These are phyloP conservation scores for Melanotaenia parkinsoni DNA, from an alignment of 2,797 vertebrate genomes.

Conservation along the genomic window DNA sequence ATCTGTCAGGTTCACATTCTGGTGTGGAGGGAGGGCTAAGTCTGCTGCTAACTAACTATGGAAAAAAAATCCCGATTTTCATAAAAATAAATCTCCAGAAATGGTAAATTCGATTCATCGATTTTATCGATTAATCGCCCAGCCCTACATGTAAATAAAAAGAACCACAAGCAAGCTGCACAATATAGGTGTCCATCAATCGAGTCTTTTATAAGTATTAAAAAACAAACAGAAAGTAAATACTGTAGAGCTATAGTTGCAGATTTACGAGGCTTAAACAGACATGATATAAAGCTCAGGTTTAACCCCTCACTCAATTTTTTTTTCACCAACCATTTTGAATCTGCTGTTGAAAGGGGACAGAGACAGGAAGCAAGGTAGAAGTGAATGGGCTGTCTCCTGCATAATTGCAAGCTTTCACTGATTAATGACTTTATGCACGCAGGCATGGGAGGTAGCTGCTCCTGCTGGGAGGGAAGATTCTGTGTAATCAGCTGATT, in stretches of 20 bases:
- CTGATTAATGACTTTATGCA: slow-evolving; percentile 78
- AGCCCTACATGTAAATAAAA: too few species aligned
- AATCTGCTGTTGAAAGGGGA: slow-evolving; percentile 45
- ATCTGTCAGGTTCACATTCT: too few species aligned
- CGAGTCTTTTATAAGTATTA: not conserved
- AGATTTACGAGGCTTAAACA: not conserved
- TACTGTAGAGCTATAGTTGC: not conserved
- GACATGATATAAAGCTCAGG: not conserved
- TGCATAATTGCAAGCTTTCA: slow-evolving; percentile 73
- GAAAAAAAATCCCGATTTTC: too few species aligned
- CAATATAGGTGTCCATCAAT: not conserved
- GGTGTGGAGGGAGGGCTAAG: too few species aligned
- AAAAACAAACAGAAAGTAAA: not conserved
- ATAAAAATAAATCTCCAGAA: too few species aligned
- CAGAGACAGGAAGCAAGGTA: slow-evolving; percentile 54
- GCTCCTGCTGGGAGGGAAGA: slow-evolving; percentile 63
- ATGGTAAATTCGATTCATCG: too few species aligned
- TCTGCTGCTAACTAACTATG: too few species aligned
- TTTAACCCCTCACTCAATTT: not conserved
- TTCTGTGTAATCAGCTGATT: slow-evolving; percentile 74
- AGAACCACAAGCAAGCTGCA: not conserved
- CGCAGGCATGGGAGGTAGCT: slow-evolving; percentile 64
- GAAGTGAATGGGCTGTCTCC: slow-evolving; percentile 70
- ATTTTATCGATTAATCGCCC: too few species aligned
- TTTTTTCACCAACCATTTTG: not conserved